Conservation (phyloP, 2,113 vertebrate species). For the Dipodomys spectabilis region DNA sequence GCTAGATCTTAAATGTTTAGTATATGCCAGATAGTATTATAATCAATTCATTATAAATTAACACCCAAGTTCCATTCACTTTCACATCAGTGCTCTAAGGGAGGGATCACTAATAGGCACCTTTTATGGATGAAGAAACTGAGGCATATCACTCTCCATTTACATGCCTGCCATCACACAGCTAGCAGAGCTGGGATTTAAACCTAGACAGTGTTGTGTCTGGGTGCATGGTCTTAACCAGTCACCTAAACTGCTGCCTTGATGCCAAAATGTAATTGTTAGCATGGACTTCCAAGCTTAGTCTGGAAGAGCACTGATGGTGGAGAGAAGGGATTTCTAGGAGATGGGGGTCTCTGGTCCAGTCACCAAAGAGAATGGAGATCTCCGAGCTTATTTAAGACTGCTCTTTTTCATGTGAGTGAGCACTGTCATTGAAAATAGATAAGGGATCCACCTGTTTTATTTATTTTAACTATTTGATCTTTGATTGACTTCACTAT, state of each 20-base stretch:
- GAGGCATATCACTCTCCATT: neutral
- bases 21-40: neutral
- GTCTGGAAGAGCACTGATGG: neutral
- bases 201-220: neutral
- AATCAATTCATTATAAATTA: neutral
- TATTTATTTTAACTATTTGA: neutral
- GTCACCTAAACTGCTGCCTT: neutral
- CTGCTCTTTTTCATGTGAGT: neutral
- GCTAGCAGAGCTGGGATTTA: neutral
- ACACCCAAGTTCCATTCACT: neutral
- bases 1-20: neutral
- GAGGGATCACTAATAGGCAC: neutral
- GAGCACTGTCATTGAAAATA: neutral
- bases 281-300: rapidly evolving
- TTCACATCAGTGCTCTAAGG: neutral
- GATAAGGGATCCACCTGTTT: neutral
- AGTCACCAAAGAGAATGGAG: rapidly evolving
- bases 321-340: neutral
- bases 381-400: neutral
- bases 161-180: neutral
- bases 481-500: neutral
- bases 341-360: neutral
- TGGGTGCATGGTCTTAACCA: neutral
- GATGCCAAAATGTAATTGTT: neutral
- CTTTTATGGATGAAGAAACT: neutral